Percentiles rank a stretch among this genome's conserved stretches.
phyloP scores from a whole-genome alignment of 1,140 invertebrate species.

The Anoplolepis gracilipes region DNA sequence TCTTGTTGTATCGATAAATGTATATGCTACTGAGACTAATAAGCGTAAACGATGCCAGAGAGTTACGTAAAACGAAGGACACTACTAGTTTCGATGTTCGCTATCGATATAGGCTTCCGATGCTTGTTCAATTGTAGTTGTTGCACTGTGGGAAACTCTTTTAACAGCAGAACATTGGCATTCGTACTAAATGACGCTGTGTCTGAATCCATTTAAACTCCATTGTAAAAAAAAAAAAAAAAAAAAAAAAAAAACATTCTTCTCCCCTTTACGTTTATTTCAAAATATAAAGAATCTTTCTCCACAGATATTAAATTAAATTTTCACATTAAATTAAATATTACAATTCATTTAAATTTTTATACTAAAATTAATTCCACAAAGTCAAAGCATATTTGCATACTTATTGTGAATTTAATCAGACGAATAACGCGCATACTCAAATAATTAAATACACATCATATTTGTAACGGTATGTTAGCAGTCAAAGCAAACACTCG shows the following conservation, averaged over 20 bases:
- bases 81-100: slow-evolving; percentile 32
- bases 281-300: not conserved
- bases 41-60: slow-evolving; percentile 54
- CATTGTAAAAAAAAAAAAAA: not conserved
- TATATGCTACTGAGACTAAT: slow-evolving; percentile 27
- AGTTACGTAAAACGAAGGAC: slow-evolving; percentile 59
- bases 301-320: not conserved
- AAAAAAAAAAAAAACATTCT: no score
- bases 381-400: not conserved
- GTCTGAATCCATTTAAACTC: no score
- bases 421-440: not conserved
- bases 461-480: not conserved
- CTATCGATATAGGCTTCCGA: slow-evolving; percentile 50
- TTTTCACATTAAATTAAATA: no score
- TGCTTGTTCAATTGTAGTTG: slow-evolving; percentile 25
- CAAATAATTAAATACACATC: not conserved
- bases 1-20: slow-evolving; percentile 28
- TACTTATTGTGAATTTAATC: not conserved
- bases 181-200: not conserved
- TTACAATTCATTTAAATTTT: no score
- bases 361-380: no score
- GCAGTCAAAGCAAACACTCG: not conserved
- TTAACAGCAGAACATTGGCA: not conserved
- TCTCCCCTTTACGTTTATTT: not conserved
- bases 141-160: not conserved